Conservation (phyloP, 2,888 invertebrate genomes). For the Trissonchulus sp. region DNA sequence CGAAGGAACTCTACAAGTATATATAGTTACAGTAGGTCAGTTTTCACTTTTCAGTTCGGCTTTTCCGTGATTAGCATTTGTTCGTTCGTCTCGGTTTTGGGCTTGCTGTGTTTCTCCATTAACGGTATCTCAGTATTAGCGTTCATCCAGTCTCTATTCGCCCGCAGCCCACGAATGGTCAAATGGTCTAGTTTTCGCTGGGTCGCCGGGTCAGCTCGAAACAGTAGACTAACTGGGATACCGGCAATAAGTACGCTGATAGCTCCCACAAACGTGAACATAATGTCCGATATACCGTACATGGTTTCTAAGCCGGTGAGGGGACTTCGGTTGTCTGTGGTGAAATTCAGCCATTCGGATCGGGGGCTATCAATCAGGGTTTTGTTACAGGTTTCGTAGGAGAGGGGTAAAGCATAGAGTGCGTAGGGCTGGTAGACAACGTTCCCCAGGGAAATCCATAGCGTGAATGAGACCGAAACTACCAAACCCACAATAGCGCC, state of each 20-base stretch:
- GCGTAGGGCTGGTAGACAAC: conserved; percentile 38
- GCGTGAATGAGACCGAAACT: conserved; percentile 31
- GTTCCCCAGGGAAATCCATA: conserved; percentile 34
- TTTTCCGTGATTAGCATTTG: too few relatives aligned
- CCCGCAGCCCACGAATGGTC: background rate
- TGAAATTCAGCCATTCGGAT: background rate
- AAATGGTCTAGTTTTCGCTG: background rate
- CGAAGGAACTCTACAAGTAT: too few relatives aligned
- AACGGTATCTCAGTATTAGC: too few relatives aligned
- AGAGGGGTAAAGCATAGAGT: conserved; percentile 35
- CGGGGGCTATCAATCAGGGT: background rate
- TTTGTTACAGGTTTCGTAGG: background rate
- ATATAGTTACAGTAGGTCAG: too few relatives aligned
- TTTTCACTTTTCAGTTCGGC: too few relatives aligned
- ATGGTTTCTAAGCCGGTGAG: conserved; percentile 11
- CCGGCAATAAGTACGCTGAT: conserved; percentile 17
- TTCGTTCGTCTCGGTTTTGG: too few relatives aligned
- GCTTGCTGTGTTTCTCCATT: too few relatives aligned
- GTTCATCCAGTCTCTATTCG: too few relatives aligned
- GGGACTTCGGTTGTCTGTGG: background rate
- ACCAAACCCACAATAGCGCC: conserved; percentile 39
- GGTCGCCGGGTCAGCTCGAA: background rate
- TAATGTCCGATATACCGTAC: conserved; percentile 20
- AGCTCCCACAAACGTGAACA: conserved; percentile 20
- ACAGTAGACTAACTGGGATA: background rate